Evolutionary conservation across 2,797 vertebrate genomes (phyloP), one percentile per base, ranked within the genome.

Genomic region (Uromys caudimaculatus): DNA sequence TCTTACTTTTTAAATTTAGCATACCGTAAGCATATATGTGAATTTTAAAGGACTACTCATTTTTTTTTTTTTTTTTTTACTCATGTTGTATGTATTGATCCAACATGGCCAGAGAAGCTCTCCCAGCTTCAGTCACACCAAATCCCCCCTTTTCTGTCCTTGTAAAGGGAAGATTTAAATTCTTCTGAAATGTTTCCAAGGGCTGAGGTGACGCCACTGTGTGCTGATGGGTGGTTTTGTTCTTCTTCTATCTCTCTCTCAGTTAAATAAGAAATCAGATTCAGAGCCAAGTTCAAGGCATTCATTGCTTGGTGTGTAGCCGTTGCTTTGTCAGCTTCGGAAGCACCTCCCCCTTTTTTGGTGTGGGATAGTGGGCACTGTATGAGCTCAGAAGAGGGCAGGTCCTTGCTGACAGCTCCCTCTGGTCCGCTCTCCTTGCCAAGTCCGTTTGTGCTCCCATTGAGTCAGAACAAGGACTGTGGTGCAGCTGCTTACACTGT

Each of bases 401-500:
- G 58, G 91, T 91, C 19, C 19, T 50, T 21, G 76, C 54, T 73
- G 88, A 16, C 93, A 27, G 24, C 95, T 86, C 81, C 50, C 91
- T 87, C 64, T 88, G 91, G 60, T 75, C 13, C 21, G 29, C 24
- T 24, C 54, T 19, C 62, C 0, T 0, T 88, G 89, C 93, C 77
- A 56, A 81, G 73, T 71, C 88, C 83, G n/a, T 52, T 41, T 0
- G 2, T 21, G 67, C 69, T 56, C 82, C 84, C 75, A 41, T 84
- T 84, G 95, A 97, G 96, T 90, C 35, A 12, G 78, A 62, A 96
- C 4, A 29, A 90, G 95, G 64, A 23, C 83, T 75, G 87, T 89
- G 90, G 35, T 17, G 97, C 98, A 98, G 98, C 98, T 98, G 97
- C 97, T 97, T 90, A 79, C 95, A 98, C 87, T 97, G 91, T 94